Conservation (phyloP, 2,797 vertebrate species). For the Coilia nasus region DNA sequence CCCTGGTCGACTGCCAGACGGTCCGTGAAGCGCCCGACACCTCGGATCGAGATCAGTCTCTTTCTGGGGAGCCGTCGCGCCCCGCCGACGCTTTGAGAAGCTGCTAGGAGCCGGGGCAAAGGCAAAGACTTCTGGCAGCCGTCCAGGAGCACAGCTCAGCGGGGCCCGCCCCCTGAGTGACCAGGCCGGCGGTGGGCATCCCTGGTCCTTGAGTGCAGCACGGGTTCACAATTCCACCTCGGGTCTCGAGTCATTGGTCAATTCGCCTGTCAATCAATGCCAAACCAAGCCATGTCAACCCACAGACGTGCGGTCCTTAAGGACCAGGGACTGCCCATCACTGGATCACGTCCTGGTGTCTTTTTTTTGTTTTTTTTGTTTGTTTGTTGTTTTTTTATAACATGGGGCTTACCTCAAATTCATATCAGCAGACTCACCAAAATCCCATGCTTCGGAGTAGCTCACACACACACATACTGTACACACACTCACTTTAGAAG, state of each 20-base stretch:
- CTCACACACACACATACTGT: background rate
- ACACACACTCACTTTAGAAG: background rate
- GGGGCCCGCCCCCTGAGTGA: constrained; percentile 60
- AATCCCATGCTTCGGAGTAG: constrained; percentile 19
- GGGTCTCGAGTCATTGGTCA: constrained; percentile 71
- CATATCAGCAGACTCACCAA: constrained; percentile 24
- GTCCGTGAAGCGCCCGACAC: background rate
- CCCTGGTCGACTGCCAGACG: constrained; percentile 18
- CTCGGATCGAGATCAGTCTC: background rate
- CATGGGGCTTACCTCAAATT: constrained; percentile 20
- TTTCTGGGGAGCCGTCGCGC: background rate
- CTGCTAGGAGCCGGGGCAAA: background rate
- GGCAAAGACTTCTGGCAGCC: background rate
- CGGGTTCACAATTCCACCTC: constrained; percentile 77
- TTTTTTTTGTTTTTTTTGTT: constrained; percentile 49
- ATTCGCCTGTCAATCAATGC: constrained; percentile 53
- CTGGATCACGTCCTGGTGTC: constrained; percentile 68
- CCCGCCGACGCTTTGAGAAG: background rate
- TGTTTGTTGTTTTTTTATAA: constrained; percentile 15
- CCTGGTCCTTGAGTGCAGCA: constrained; percentile 77
- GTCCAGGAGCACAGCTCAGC: constrained; percentile 36
- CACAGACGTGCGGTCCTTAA: constrained; percentile 66
- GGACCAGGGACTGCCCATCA: constrained; percentile 78
- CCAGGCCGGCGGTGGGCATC: constrained; percentile 75
- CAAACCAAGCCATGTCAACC: constrained; percentile 57